A percentile compares a stretch with the other conserved stretches of the same genome.
Evolutionary conservation across 2,113 vertebrate species (phyloP).

Genomic region (Thamnaconus septentrionalis): DNA sequence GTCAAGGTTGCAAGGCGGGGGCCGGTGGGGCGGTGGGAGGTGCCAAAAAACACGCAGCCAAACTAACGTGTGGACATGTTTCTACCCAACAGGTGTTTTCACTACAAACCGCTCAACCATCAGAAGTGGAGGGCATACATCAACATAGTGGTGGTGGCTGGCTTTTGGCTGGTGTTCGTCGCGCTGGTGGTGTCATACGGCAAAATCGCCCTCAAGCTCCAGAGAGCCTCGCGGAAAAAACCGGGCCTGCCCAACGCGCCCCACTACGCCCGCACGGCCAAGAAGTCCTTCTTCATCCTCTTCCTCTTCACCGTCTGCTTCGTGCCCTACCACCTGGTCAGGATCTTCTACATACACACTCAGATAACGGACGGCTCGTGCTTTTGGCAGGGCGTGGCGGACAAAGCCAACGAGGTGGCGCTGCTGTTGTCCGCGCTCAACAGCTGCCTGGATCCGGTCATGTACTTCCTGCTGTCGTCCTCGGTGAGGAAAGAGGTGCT

Average conservation of each 20-base stretch:
- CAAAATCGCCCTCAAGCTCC: conserved; percentile 82
- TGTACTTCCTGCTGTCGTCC: conserved; percentile 91
- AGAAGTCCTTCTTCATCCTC: conserved; percentile 88
- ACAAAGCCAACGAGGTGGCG: conserved; percentile 86
- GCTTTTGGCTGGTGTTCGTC: conserved; percentile 87
- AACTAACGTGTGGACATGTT: too few relatives aligned
- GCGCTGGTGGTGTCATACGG: conserved; percentile 82
- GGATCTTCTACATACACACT: conserved; percentile 82
- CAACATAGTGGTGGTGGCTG: conserved; percentile 74
- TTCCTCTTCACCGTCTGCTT: conserved; percentile 92
- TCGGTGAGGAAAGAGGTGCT: conserved; percentile 82
- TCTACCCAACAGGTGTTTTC: conserved; percentile 73
- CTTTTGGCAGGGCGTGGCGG: conserved; percentile 54
- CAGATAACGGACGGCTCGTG: conserved; percentile 62
- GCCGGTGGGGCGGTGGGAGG: too few relatives aligned
- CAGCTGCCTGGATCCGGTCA: conserved; percentile 91
- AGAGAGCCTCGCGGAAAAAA: conserved; percentile 78
- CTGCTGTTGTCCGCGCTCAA: conserved; percentile 90
- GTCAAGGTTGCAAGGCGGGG: too few relatives aligned
- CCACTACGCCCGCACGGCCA: conserved; percentile 79
- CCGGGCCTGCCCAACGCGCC: conserved; percentile 83
- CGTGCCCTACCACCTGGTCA: conserved; percentile 87
- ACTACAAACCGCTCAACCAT: conserved; percentile 74
- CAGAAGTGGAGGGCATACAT: conserved; percentile 79
- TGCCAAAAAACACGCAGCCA: too few relatives aligned